A percentile compares a stretch with the other conserved stretches of the same genome.
Conservation (phyloP, 2,797 vertebrate species). For the Mico argentatus region DNA sequence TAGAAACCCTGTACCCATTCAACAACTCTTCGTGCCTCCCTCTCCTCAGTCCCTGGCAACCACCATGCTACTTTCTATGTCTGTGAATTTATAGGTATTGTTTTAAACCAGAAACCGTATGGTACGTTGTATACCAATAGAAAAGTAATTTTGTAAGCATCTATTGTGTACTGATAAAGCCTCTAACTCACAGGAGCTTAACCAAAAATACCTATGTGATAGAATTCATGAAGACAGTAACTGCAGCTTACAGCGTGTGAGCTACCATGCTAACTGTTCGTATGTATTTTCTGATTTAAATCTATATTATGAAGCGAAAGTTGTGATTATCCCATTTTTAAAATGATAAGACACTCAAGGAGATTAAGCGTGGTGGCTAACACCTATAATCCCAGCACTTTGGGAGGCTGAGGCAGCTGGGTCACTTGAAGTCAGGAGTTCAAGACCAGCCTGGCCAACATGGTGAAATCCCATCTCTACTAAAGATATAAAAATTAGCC, state of each 20-base stretch:
- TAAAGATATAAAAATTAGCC: not conserved
- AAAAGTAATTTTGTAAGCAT: not conserved
- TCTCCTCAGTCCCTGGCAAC: no score
- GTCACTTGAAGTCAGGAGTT: not conserved
- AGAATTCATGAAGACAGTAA: not conserved
- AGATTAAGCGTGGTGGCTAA: not conserved
- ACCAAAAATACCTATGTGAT: not conserved
- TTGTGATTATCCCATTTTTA: constrained; percentile 8
- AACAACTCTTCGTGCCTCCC: not conserved
- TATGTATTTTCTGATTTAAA: not conserved
- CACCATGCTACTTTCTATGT: not conserved
- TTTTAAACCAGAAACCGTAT: not conserved
- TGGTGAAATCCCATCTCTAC: not conserved
- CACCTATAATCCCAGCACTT: not conserved
- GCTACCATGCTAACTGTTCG: not conserved
- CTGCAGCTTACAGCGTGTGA: not conserved
- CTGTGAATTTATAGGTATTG: not conserved
- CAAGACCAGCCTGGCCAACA: not conserved
- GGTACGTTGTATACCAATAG: not conserved
- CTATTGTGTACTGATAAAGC: not conserved
- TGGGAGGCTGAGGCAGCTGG: not conserved
- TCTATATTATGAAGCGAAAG: not conserved
- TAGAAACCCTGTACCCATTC: not conserved
- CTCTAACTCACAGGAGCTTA: not conserved
- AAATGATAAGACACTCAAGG: not conserved